Evolutionary conservation across 2,113 vertebrate species (phyloP), one percentile per base, ranked within the genome.

Genomic region (Microtus ochrogaster): DNA sequence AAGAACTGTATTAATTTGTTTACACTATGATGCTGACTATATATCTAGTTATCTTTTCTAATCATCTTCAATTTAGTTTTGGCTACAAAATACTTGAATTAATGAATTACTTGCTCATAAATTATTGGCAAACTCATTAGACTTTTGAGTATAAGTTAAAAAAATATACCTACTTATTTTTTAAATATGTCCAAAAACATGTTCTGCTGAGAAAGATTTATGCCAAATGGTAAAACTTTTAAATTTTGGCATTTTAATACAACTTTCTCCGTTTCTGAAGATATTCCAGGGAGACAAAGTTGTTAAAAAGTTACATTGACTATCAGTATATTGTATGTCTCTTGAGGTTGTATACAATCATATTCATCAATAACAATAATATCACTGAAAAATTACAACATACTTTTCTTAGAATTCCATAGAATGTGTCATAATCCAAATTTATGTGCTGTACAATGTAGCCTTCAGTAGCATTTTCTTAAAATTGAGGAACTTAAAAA

Each of bases 151-250:
- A 82, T 61, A 49, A 89, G 1, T 63, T 81, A 76, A 91, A 92
- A 30, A 30, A 3, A 19, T 81, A 84, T 55, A 28, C 6, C 19
- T 89, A 72, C 5, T n/a, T 66, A 28, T 13, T 77, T 88, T 81
- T 86, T 17, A n/a, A 7, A 49, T 87, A 72, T 5, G 21, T 49
- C 68, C 17, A 41, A n/a, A 7, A 11, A 14, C 76, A 19, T n/a
- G 92, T 44, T 93, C 93, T 78, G 16, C 28, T 65, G 28, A 74
- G 11, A 0, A 87, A 66, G 5, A 84, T 26, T 47, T 44, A 70
- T 14, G 52, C 65, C 77, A 66, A 94, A 92, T 94, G 41, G 76
- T 76, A 74, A 73, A 0, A 91, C 24, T 74, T 55, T 85, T 21
- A 55, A 13, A n/a, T 58, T 61, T 77, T 24, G 6, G 0, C 4